Evolutionary conservation across 2,888 invertebrate genomes (phyloP).

Genomic region (Rhagium mordax): DNA sequence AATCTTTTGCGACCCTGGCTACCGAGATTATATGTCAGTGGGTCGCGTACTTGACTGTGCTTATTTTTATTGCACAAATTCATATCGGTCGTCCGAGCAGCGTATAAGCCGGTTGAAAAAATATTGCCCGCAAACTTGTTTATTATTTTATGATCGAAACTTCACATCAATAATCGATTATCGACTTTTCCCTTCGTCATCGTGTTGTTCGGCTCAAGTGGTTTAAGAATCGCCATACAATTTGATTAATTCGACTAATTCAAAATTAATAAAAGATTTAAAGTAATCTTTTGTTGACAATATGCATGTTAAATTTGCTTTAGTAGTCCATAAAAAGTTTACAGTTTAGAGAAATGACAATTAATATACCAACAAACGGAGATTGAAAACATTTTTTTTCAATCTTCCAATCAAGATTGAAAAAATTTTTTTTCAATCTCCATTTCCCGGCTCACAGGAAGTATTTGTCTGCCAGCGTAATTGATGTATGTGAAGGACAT

Average conservation of each 20-base stretch:
- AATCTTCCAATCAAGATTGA: too few relatives aligned
- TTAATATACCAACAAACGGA: too few relatives aligned
- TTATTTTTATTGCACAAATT: conserved; percentile 6
- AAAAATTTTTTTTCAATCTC: too few relatives aligned
- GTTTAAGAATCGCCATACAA: background rate
- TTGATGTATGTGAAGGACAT: too few relatives aligned
- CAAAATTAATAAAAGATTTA: too few relatives aligned
- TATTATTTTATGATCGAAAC: conserved; percentile 10
- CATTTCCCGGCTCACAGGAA: too few relatives aligned
- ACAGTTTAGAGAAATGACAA: too few relatives aligned
- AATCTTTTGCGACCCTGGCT: background rate
- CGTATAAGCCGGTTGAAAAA: background rate
- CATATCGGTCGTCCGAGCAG: conserved; percentile 10
- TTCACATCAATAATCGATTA: conserved; percentile 4
- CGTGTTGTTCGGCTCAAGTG: background rate
- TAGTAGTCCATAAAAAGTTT: too few relatives aligned
- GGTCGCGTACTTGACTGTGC: conserved; percentile 19
- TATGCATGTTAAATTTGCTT: too few relatives aligned
- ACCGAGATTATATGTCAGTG: conserved; percentile 15
- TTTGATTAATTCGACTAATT: background rate
- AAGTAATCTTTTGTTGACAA: too few relatives aligned
- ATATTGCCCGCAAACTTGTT: conserved; percentile 23
- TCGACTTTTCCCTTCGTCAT: background rate
- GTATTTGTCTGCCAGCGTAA: too few relatives aligned
- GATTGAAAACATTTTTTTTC: too few relatives aligned